Evolutionary conservation across 2,113 vertebrate genomes (phyloP).

Genomic region (Gallinago undulata): DNA sequence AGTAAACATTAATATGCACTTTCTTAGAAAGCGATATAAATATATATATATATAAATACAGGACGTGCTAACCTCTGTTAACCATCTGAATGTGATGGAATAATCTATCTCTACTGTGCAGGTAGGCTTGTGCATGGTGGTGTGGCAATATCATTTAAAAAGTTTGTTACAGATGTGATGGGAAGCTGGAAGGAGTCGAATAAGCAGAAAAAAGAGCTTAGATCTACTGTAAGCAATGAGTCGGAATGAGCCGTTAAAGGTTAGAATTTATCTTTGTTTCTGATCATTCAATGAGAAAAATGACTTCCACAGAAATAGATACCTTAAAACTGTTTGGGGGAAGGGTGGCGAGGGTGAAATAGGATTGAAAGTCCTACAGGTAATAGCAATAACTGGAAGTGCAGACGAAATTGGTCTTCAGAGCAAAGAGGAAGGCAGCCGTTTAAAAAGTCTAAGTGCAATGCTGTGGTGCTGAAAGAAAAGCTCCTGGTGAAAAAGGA

Average conservation of each 20-base stretch:
- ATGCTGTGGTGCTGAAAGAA: conserved; percentile 85
- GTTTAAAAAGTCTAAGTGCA: conserved; percentile 84
- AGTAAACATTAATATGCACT: conserved; percentile 91
- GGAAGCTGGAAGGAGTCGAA: conserved; percentile 86
- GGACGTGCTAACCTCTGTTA: conserved; percentile 85
- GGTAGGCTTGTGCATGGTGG: conserved; percentile 86
- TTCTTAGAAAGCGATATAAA: conserved; percentile 92
- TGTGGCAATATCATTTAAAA: conserved; percentile 83
- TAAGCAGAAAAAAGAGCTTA: conserved; percentile 89
- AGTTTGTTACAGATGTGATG: conserved; percentile 90
- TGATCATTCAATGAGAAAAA: conserved; percentile 86
- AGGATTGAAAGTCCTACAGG: conserved; percentile 79
- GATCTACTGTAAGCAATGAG: conserved; percentile 88
- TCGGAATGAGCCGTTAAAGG: conserved; percentile 87
- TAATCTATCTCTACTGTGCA: conserved; percentile 85
- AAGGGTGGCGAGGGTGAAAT: conserved; percentile 76
- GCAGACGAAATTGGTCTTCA: conserved; percentile 83
- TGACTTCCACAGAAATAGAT: conserved; percentile 83
- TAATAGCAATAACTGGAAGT: conserved; percentile 82
- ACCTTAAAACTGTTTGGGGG: conserved; percentile 78
- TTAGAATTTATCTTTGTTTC: conserved; percentile 86
- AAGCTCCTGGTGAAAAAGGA: conserved; percentile 80
- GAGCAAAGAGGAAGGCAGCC: conserved; percentile 83
- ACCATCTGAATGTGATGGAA: conserved; percentile 88
- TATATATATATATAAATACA: conserved; percentile 83